Evolutionary conservation across 2,888 invertebrate species (phyloP).

Genomic region (Morpho deidamia): DNA sequence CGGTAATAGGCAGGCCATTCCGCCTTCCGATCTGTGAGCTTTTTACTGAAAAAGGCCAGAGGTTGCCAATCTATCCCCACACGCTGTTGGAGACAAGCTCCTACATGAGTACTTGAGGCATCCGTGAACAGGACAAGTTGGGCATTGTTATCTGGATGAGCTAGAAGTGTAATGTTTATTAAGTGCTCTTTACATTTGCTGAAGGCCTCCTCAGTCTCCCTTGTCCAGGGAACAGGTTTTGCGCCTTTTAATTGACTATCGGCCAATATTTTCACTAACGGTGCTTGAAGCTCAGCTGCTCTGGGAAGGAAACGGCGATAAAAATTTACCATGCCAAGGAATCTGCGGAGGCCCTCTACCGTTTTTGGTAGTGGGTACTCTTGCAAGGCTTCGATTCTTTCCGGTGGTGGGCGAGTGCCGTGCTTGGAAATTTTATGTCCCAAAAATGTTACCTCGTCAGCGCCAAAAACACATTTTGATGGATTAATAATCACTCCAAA

Average conservation of each 20-base stretch:
- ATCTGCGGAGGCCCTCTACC: neutral
- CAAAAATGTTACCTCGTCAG: conserved; percentile 18
- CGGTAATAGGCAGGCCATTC: conserved; percentile 31
- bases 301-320: neutral
- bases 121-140: conserved; percentile 32
- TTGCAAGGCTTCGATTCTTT: neutral
- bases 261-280: conserved; percentile 12
- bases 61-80: conserved; percentile 23
- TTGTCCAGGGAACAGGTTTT: conserved; percentile 14
- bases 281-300: neutral
- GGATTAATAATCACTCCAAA: conserved; percentile 29
- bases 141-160: conserved; percentile 29
- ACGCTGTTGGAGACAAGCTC: conserved; percentile 40
- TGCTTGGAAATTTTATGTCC: neutral
- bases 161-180: conserved; percentile 27
- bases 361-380: neutral
- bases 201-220: conserved; percentile 20
- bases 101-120: conserved; percentile 39
- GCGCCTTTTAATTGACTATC: conserved; percentile 25
- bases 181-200: conserved; percentile 27
- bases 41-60: conserved; percentile 16
- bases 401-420: neutral
- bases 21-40: conserved; percentile 29
- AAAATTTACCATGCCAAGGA: neutral
- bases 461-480: conserved; percentile 29